Percentiles rank a stretch among this genome's conserved stretches.
These are phyloP conservation scores for Polymixis flavicincta DNA, from an alignment of 2,888 invertebrate species.

Conservation along the genomic window DNA sequence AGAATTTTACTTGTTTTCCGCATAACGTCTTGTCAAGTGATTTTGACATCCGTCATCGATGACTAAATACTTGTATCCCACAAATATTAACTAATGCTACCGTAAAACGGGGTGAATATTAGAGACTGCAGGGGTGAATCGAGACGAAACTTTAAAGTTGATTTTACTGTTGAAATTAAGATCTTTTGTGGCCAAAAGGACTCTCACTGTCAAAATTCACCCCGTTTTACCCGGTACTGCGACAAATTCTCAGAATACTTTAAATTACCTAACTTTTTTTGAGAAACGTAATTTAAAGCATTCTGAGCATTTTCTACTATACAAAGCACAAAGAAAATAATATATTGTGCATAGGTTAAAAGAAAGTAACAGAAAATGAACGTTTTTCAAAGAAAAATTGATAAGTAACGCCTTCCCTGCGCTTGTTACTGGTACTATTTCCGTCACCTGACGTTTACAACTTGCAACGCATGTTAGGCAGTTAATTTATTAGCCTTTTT, in stretches of 20 bases:
- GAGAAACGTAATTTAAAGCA: not conserved
- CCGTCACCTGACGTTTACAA: slow-evolving; percentile 27
- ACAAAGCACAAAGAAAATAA: not conserved
- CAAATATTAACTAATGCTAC: too few relatives aligned
- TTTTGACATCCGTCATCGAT: not conserved
- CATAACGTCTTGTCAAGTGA: not conserved
- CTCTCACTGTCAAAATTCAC: too few relatives aligned
- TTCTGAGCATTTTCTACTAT: not conserved
- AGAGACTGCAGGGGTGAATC: too few relatives aligned
- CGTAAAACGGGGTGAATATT: too few relatives aligned
- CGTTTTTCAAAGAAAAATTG: not conserved
- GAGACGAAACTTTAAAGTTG: too few relatives aligned
- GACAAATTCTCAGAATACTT: too few relatives aligned
- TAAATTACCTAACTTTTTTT: too few relatives aligned
- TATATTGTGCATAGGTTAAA: not conserved
- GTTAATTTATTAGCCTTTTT: slow-evolving; percentile 20
- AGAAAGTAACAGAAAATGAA: not conserved
- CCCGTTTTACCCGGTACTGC: too few relatives aligned
- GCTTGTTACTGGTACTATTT: slow-evolving; percentile 10
- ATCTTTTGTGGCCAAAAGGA: too few relatives aligned
- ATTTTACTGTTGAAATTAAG: too few relatives aligned
- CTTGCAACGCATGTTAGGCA: slow-evolving; percentile 13
- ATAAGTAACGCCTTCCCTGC: not conserved
- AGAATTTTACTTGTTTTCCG: not conserved
- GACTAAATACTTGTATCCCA: not conserved